phyloP scores from a whole-genome alignment of 2,797 vertebrate species.

The Aplochiton taeniatus region DNA sequence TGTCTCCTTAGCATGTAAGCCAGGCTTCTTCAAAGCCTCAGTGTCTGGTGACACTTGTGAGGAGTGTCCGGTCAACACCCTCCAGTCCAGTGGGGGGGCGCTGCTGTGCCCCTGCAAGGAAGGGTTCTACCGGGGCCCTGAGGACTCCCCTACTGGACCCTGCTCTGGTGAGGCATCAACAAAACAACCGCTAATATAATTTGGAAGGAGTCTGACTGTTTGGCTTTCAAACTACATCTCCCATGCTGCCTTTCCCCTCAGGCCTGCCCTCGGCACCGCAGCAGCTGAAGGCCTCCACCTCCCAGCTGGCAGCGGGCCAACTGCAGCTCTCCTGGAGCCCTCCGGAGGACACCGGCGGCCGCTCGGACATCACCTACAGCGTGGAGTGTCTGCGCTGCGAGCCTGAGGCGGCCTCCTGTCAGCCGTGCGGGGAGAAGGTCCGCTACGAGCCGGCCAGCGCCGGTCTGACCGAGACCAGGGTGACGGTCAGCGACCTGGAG shows the following conservation, averaged over 20 bases:
- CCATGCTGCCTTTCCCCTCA: slow-evolving; percentile 40
- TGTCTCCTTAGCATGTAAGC: slow-evolving; percentile 79
- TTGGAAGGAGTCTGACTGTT: neutral
- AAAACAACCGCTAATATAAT: too few species aligned
- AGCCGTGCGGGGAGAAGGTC: slow-evolving; percentile 82
- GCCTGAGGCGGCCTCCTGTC: slow-evolving; percentile 72
- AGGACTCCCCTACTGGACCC: slow-evolving; percentile 65
- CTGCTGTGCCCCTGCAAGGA: slow-evolving; percentile 79
- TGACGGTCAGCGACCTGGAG: slow-evolving; percentile 85
- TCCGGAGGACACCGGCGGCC: slow-evolving; percentile 83
- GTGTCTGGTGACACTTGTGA: slow-evolving; percentile 73
- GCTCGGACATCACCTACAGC: slow-evolving; percentile 83
- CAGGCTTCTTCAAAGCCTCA: slow-evolving; percentile 84
- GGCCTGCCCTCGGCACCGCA: slow-evolving; percentile 86
- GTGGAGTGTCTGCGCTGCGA: slow-evolving; percentile 87
- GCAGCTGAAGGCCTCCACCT: slow-evolving; percentile 70
- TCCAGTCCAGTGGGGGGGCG: slow-evolving; percentile 63
- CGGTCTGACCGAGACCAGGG: slow-evolving; percentile 66
- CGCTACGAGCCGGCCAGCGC: slow-evolving; percentile 77
- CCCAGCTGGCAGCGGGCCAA: slow-evolving; percentile 73
- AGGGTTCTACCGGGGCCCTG: slow-evolving; percentile 80
- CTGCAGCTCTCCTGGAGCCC: slow-evolving; percentile 87
- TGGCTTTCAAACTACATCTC: slow-evolving; percentile 4
- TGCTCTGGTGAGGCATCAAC: slow-evolving; percentile 83
- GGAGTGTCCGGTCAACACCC: slow-evolving; percentile 82